Percentiles rank a stretch among this genome's conserved stretches.
These are phyloP conservation scores for Stylophora pistillata DNA, from an alignment of 64 coral and sea anemone genomes.

Conservation along the genomic window DNA sequence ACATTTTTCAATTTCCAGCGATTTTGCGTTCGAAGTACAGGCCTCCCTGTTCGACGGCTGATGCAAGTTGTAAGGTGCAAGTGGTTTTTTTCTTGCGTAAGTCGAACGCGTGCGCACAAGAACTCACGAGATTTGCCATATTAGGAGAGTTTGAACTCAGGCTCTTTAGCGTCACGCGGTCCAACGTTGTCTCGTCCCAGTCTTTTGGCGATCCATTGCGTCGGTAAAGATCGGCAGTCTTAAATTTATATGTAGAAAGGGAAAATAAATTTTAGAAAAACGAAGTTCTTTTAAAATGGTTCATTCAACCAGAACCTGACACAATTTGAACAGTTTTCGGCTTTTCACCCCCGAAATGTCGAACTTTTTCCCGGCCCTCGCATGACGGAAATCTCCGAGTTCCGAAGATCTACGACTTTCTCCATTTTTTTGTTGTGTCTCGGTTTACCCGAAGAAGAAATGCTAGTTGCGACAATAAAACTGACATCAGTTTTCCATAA, in stretches of 20 bases:
- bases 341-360: no score
- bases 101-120: neutral
- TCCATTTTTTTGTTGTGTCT: no score
- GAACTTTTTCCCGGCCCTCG: no score
- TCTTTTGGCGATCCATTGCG: neutral
- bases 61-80: slow-evolving; percentile 45
- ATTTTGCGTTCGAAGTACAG: neutral
- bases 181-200: neutral
- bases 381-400: no score
- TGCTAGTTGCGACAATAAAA: neutral
- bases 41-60: neutral
- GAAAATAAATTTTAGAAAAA: no score
- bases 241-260: no score
- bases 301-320: no score
- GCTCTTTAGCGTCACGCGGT: neutral
- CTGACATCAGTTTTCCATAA: neutral
- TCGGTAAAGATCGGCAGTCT: no score
- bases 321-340: no score
- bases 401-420: no score
- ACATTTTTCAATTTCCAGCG: slow-evolving; percentile 7
- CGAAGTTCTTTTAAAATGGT: no score
- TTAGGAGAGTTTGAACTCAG: neutral
- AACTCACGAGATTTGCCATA: neutral
- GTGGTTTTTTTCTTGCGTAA: slow-evolving; percentile 16
- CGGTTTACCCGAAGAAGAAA: no score